Evolutionary conservation across 2,888 invertebrate species (phyloP).

Genomic region (Apamea epomidion): DNA sequence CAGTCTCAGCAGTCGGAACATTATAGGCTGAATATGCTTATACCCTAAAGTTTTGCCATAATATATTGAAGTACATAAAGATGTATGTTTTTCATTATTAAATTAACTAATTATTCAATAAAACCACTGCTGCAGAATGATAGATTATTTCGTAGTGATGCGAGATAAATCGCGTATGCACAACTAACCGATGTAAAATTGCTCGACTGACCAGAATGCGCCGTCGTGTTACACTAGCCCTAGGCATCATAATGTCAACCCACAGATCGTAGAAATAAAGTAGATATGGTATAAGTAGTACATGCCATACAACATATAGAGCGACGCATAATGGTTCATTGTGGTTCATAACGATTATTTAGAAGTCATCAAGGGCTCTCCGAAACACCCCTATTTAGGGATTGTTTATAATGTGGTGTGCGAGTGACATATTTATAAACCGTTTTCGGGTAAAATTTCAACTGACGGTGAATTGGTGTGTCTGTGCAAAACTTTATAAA

Average conservation of each 20-base stretch:
- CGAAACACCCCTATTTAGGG: too few species aligned
- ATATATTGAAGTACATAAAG: neutral
- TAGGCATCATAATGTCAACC: slow-evolving; percentile 34
- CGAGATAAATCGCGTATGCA: slow-evolving; percentile 27
- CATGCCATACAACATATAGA: neutral
- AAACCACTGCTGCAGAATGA: neutral
- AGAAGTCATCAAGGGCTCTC: neutral
- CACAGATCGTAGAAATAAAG: neutral
- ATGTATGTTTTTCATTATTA: neutral
- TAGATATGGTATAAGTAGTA: neutral
- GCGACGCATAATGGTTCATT: too few species aligned
- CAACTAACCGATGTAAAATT: slow-evolving; percentile 29
- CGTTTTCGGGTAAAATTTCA: neutral
- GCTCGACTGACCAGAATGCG: slow-evolving; percentile 28
- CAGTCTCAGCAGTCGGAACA: too few species aligned
- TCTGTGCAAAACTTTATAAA: neutral
- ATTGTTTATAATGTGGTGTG: neutral
- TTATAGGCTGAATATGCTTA: too few species aligned
- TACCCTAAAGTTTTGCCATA: neutral
- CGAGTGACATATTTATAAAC: neutral
- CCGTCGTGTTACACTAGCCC: slow-evolving; percentile 10
- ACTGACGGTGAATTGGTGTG: neutral
- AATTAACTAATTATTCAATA: neutral
- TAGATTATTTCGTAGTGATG: slow-evolving; percentile 27
- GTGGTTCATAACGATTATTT: neutral